These are phyloP conservation scores for Seriola rivoliana DNA, from an alignment of 2,113 vertebrate species.

Conservation along the genomic window DNA sequence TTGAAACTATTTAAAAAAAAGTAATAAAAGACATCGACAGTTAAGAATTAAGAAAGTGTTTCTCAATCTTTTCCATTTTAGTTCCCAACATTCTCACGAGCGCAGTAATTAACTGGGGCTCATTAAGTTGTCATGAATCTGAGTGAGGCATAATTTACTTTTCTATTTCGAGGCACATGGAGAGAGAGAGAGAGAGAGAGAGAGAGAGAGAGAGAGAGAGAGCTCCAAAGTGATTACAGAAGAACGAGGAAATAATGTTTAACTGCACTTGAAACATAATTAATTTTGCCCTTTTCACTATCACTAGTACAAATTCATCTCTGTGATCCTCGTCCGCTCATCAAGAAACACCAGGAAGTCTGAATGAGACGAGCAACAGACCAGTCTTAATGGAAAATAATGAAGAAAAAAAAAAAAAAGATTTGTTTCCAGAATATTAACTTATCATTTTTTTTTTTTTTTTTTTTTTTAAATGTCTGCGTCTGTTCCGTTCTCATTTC, in stretches of 20 bases:
- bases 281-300: not conserved
- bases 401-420: no score
- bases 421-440: not conserved
- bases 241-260: not conserved
- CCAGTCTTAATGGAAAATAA: not conserved
- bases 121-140: not conserved
- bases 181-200: no score
- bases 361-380: not conserved
- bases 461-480: not conserved
- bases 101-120: not conserved
- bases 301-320: not conserved
- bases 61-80: not conserved
- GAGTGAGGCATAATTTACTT: not conserved
- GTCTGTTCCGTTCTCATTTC: not conserved
- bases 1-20: no score
- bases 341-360: not conserved
- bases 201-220: no score
- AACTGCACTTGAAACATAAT: not conserved
- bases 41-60: no score
- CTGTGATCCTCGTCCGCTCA: not conserved
- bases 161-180: not conserved
- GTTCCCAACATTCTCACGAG: not conserved
- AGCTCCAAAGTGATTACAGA: not conserved
- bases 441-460: not conserved
- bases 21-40: no score